Evolutionary conservation across 2,113 vertebrate genomes (phyloP).

Genomic region (Odontophorus gujanensis): DNA sequence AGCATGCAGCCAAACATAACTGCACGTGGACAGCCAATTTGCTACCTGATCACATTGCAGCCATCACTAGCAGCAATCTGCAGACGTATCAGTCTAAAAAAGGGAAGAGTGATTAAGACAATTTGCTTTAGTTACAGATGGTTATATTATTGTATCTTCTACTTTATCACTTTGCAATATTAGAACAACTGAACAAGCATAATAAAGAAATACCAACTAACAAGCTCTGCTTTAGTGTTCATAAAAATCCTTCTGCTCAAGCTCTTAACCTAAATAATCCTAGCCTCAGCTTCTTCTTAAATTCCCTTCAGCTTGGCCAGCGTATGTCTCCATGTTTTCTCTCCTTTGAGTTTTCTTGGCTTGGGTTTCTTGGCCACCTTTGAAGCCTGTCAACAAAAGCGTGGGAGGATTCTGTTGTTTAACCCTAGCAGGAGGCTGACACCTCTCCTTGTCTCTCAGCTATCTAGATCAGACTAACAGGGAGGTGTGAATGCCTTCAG

Average conservation of each 20-base stretch:
- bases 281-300: not conserved
- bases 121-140: not conserved
- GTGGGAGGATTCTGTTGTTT: not conserved
- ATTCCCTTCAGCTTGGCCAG: not conserved
- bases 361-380: not conserved
- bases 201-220: not conserved
- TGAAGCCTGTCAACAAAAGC: not conserved
- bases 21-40: fast-evolving
- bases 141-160: not conserved
- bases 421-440: not conserved
- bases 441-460: not conserved
- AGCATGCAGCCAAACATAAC: not conserved
- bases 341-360: not conserved
- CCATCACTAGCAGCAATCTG: not conserved
- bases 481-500: not conserved
- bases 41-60: not conserved
- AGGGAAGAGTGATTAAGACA: not conserved
- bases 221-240: not conserved
- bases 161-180: not conserved
- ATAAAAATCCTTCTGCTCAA: not conserved
- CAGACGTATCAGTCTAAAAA: not conserved
- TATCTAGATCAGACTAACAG: not conserved
- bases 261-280: not conserved
- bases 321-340: not conserved
- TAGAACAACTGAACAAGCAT: fast-evolving